A percentile compares a stretch with the other conserved stretches of the same genome.
Evolutionary conservation across 2,113 vertebrate species (phyloP).

Genomic region (Coptodon rendalli): DNA sequence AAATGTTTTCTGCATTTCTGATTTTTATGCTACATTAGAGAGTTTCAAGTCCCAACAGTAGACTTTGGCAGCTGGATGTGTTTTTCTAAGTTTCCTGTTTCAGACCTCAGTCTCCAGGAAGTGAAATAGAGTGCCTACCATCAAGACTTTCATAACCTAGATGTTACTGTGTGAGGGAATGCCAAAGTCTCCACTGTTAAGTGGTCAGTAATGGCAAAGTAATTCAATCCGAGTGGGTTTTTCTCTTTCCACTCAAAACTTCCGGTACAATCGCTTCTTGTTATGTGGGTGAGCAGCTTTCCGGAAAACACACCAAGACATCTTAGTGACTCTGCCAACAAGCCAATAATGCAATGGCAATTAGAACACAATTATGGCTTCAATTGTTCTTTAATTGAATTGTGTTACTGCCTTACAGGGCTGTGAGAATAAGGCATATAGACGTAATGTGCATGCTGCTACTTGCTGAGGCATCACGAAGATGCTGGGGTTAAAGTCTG

Average conservation of each 20-base stretch:
- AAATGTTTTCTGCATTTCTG: neutral
- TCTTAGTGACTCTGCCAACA: conserved; percentile 38
- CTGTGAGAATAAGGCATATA: conserved; percentile 20
- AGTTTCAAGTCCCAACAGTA: neutral
- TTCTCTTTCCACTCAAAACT: conserved; percentile 62
- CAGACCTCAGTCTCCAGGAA: conserved; percentile 41
- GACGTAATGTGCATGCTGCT: conserved; percentile 11
- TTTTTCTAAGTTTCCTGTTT: conserved; percentile 42
- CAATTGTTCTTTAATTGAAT: conserved; percentile 50
- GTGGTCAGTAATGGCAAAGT: conserved; percentile 69
- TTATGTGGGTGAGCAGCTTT: conserved; percentile 46
- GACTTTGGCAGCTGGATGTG: neutral
- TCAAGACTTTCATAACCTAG: conserved; percentile 45
- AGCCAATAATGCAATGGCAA: conserved; percentile 43
- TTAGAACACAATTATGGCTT: conserved; percentile 28
- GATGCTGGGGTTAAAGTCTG: conserved; percentile 27
- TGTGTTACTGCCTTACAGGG: neutral
- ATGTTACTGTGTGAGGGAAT: conserved; percentile 14
- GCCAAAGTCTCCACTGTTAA: conserved; percentile 55
- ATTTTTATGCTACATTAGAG: conserved; percentile 31
- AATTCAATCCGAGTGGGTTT: conserved; percentile 64
- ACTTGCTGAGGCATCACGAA: neutral
- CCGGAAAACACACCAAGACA: conserved; percentile 51
- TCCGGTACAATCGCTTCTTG: conserved; percentile 56
- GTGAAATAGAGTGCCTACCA: conserved; percentile 50